Percentiles rank a stretch among this genome's conserved stretches.
phyloP scores from a whole-genome alignment of 2,113 vertebrate genomes.

The Megaleporinus macrocephalus region DNA sequence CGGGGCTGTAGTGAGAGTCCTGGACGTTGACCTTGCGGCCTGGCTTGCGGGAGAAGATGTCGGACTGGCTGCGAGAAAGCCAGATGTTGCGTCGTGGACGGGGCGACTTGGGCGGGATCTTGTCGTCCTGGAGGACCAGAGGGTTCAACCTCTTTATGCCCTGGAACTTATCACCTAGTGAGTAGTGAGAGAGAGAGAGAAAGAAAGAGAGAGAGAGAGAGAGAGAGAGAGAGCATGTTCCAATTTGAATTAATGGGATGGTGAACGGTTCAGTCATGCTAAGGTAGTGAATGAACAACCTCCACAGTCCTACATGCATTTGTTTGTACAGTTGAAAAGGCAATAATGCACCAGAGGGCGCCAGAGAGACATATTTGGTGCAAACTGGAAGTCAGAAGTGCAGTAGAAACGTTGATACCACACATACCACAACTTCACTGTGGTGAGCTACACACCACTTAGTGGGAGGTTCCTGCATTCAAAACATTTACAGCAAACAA shows the following conservation, averaged over 20 bases:
- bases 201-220: slow-evolving; percentile 54
- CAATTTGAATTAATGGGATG: too few relatives aligned
- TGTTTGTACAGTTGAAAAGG: too few relatives aligned
- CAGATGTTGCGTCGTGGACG: slow-evolving; percentile 91
- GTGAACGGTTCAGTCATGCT: not conserved
- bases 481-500: not conserved
- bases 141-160: slow-evolving; percentile 90
- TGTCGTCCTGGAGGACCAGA: slow-evolving; percentile 82
- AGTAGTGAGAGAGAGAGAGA: slow-evolving; percentile 54
- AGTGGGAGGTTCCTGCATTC: not conserved
- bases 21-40: slow-evolving; percentile 87
- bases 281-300: not conserved
- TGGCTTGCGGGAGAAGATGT: slow-evolving; percentile 91
- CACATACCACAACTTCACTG: not conserved
- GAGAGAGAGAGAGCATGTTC: not conserved
- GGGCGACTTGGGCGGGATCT: slow-evolving; percentile 93
- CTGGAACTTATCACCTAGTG: slow-evolving; percentile 85
- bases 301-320: not conserved
- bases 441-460: not conserved
- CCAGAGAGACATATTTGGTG: not conserved
- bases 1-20: slow-evolving; percentile 90
- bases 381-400: not conserved
- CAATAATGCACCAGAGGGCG: slow-evolving; percentile 42
- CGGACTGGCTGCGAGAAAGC: slow-evolving; percentile 94
- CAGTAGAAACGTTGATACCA: not conserved